Evolutionary conservation across 2,113 vertebrate species (phyloP).

Genomic region (Nibea albiflora): DNA sequence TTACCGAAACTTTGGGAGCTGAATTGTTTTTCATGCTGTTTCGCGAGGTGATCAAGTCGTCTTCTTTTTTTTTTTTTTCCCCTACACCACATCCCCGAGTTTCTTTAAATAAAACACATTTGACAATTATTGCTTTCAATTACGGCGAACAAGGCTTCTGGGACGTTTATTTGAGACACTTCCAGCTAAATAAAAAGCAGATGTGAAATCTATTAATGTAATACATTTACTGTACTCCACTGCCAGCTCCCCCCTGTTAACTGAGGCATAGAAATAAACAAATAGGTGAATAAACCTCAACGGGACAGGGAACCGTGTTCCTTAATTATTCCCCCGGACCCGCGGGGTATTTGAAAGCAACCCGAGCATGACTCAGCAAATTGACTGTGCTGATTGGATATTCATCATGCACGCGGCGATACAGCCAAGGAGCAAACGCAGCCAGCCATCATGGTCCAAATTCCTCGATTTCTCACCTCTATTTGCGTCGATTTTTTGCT

Average conservation of each 20-base stretch:
- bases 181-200: constrained; percentile 43
- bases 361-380: constrained; percentile 84
- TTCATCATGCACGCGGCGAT: constrained; percentile 75
- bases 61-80: neutral
- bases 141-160: constrained; percentile 32
- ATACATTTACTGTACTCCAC: constrained; percentile 17
- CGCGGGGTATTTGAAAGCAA: constrained; percentile 78
- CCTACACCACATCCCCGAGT: neutral
- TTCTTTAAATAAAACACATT: constrained; percentile 22
- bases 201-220: constrained; percentile 51
- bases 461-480: constrained; percentile 48
- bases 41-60: neutral
- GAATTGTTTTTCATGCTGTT: neutral
- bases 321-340: constrained; percentile 77
- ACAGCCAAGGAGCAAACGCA: constrained; percentile 55
- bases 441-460: constrained; percentile 51
- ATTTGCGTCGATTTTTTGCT: constrained; percentile 30
- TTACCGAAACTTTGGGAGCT: neutral
- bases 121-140: constrained; percentile 43
- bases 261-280: constrained; percentile 69
- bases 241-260: constrained; percentile 55
- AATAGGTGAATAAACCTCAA: constrained; percentile 68
- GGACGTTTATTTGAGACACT: constrained; percentile 32
- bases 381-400: constrained; percentile 82
- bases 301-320: constrained; percentile 58